phyloP scores from a whole-genome alignment of 1,140 invertebrate genomes.

The Drosophila albomicans region DNA sequence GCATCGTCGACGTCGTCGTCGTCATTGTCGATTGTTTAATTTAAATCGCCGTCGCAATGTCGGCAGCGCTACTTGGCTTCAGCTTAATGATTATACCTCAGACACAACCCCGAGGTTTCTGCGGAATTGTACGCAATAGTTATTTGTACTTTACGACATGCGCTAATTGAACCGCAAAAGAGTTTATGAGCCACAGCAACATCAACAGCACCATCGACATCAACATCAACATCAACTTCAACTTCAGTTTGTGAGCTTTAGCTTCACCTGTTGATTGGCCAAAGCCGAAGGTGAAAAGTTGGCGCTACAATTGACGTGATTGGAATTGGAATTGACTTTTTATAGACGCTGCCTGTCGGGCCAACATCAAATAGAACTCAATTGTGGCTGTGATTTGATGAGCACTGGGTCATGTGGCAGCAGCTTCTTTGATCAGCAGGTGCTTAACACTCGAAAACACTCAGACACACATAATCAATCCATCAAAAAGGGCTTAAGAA shows the following conservation, averaged over 20 bases:
- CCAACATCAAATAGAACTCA: conserved; percentile 41
- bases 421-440: conserved; percentile 12
- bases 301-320: conserved; percentile 43
- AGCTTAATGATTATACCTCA: conserved; percentile 67
- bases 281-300: conserved; percentile 51
- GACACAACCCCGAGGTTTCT: conserved; percentile 43
- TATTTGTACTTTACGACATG: conserved; percentile 82
- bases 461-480: conserved; percentile 15
- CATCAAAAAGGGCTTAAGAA: background rate
- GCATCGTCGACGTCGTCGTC: conserved; percentile 27
- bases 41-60: conserved; percentile 56
- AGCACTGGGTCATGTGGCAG: conserved; percentile 29
- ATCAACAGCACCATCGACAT: background rate
- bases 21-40: conserved; percentile 61
- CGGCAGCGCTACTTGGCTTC: conserved; percentile 56
- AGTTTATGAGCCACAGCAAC: conserved; percentile 60
- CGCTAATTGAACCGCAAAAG: conserved; percentile 73
- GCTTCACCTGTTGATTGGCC: conserved; percentile 58
- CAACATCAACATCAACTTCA: conserved; percentile 8
- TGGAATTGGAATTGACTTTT: conserved; percentile 39
- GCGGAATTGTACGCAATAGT: conserved; percentile 72
- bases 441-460: conserved; percentile 7
- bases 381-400: conserved; percentile 35
- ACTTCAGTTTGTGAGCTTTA: background rate
- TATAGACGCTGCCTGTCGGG: conserved; percentile 35